Conservation (phyloP, 1,140 invertebrate genomes). For the Drosophila pseudoananassae region DNA sequence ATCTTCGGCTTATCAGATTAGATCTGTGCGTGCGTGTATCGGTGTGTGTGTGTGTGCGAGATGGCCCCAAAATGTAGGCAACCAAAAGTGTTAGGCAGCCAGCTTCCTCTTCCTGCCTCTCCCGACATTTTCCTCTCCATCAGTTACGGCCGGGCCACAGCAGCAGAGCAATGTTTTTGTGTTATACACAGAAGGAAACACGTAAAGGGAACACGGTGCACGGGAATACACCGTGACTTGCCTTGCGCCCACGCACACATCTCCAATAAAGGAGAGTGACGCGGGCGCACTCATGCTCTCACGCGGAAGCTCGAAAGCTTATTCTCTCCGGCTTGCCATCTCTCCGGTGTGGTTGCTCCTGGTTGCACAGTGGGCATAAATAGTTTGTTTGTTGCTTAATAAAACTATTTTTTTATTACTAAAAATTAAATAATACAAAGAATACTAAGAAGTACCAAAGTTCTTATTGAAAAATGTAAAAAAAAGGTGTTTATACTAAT, state of each 20-base stretch:
- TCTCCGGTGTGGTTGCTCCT: conserved; percentile 18
- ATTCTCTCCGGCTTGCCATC: conserved; percentile 4
- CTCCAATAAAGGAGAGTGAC: conserved; percentile 21
- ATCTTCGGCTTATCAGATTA: not conserved
- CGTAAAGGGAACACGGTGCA: conserved; percentile 14
- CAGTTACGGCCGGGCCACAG: conserved; percentile 52
- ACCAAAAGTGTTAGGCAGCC: conserved; percentile 33
- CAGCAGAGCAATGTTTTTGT: conserved; percentile 66
- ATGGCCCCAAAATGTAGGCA: conserved; percentile 54
- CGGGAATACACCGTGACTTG: conserved; percentile 36
- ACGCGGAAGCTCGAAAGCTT: not conserved
- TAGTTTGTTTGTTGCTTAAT: not conserved
- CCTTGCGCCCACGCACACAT: conserved; percentile 70
- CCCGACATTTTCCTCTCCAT: conserved; percentile 5
- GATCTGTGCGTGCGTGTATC: conserved; percentile 4
- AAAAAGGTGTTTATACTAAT: too few relatives aligned
- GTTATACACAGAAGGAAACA: conserved; percentile 64
- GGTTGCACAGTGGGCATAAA: conserved; percentile 17
- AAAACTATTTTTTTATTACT: too few relatives aligned
- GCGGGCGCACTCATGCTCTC: conserved; percentile 14
- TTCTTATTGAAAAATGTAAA: too few relatives aligned
- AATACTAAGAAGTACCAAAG: too few relatives aligned
- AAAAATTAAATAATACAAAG: too few relatives aligned
- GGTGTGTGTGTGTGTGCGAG: conserved; percentile 15
- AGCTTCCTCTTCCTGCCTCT: conserved; percentile 16